Conservation (phyloP, 2,797 vertebrate species). For the Falco cherrug region DNA sequence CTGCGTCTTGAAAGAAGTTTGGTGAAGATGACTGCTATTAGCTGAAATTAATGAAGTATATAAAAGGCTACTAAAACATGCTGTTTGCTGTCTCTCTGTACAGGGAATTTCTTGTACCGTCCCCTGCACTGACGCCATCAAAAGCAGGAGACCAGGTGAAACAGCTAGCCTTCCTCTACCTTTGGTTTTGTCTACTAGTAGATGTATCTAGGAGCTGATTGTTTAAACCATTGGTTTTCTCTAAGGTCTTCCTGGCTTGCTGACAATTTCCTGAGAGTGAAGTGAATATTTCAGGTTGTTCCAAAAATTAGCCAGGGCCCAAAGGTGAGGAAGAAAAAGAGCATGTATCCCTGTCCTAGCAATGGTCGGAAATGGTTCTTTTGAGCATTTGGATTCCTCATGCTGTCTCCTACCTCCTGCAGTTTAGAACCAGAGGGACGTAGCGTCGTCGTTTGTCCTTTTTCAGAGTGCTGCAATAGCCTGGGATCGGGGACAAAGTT, state of each 20-base stretch:
- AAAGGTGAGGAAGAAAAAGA: background rate
- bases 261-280: background rate
- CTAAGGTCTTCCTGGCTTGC: background rate
- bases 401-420: background rate
- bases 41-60: background rate
- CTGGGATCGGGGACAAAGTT: background rate
- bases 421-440: background rate
- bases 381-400: background rate
- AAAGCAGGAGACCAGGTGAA: background rate
- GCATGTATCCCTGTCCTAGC: rapidly evolving
- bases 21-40: background rate
- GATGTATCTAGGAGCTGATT: background rate
- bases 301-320: background rate
- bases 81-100: background rate
- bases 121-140: background rate
- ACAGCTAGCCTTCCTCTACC: background rate
- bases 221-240: background rate
- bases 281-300: background rate
- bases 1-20: background rate
- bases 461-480: background rate
- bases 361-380: background rate
- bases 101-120: background rate
- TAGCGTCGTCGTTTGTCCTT: background rate
- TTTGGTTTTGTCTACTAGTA: background rate
- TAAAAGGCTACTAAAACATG: background rate